Base-by-base conservation (phyloP, 2,888 invertebrate species). In the Villa cingulata region DNA sequence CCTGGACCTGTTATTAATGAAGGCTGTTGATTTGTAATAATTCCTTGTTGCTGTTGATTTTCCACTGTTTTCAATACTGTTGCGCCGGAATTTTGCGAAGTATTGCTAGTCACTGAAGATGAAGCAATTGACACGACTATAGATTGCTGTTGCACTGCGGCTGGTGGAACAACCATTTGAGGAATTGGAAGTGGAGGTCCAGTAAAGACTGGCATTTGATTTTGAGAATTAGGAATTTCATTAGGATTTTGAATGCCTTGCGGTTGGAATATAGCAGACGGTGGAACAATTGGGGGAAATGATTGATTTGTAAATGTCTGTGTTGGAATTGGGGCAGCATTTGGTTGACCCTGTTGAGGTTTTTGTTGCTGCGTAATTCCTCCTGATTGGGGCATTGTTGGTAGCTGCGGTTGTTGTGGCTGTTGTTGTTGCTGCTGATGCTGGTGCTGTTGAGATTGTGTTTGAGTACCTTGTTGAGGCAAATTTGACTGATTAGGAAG, bases 221-320 rank as follows among this genome's bases (percentile, higher is more conserved):
- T 43, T 12, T 44, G 38, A 34, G 40, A 37, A 32, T 27, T 45
- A 15, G 45, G 10, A 23, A 53, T 43, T 5, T 48, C 50, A 37
- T 27, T 16, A 15, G 45, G 34, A 41, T 23, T 49, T 36, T 51
- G 49, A 12, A 42, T 41, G 23, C 40, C 41, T 10, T 38, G 49
- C 18, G 47, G 49, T 19, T 45, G 42, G n/a, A 44, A 48, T 12
- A 50, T 48, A 16, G 48, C 43, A 20, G 42, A 43, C 29, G 56
- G 54, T 39, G 57, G 59, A 45, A 63, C 62, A 39, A 58, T 49
- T 39, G 70, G 70, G 51, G 77, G 73, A 65, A 80, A 88, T 62
- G 80, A 83, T 64, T 86, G 87, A 69, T 89, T 89, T 47, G 87
- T 88, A 67, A 84, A 89, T 40, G 87, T 88, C 69, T 87, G 86